These are phyloP conservation scores for Nothoprocta pentlandii DNA, from an alignment of 2,113 vertebrate genomes.

Conservation along the genomic window DNA sequence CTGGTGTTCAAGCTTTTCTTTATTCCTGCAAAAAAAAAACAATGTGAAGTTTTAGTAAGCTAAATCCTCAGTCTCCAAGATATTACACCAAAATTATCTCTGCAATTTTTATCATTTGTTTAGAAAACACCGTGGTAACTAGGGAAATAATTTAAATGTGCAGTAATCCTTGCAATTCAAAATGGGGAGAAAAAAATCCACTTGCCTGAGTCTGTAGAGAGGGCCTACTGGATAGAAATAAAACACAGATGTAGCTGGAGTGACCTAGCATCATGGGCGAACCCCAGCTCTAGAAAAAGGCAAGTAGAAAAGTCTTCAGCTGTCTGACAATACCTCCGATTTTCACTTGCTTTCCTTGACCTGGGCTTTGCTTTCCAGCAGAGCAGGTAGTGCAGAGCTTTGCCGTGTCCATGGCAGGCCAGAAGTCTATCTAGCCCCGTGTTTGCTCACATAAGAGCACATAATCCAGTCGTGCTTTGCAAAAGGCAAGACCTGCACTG, in stretches of 20 bases:
- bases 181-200: not conserved
- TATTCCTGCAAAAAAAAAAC: not conserved
- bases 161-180: not conserved
- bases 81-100: not conserved
- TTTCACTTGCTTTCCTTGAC: not conserved
- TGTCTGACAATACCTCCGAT: not conserved
- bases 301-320: not conserved
- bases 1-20: not conserved
- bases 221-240: not conserved
- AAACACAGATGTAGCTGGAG: not conserved
- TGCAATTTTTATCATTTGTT: not conserved
- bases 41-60: not conserved
- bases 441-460: not conserved
- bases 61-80: accelerated
- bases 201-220: not conserved
- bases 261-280: not conserved
- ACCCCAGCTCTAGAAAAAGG: not conserved
- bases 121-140: not conserved
- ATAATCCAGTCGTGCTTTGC: not conserved
- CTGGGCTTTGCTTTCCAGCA: not conserved
- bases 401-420: not conserved
- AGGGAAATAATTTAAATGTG: not conserved
- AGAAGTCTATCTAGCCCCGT: no score
- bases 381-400: no score
- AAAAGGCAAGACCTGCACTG: not conserved